Evolutionary conservation across 1,140 invertebrate species (phyloP).

Genomic region (Drosophila repletoides): DNA sequence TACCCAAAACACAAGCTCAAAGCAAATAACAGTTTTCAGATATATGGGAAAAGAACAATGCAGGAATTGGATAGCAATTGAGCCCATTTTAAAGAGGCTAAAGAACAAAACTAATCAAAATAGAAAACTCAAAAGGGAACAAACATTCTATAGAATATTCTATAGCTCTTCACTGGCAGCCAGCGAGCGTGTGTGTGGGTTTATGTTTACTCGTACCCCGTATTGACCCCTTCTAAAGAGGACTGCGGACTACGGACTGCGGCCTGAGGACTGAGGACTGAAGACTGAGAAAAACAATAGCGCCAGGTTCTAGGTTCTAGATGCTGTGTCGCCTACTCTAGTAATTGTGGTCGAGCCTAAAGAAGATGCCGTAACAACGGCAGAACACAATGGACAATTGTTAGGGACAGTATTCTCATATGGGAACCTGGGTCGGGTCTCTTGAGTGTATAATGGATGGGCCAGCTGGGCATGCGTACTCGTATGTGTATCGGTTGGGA

Average conservation of each 20-base stretch:
- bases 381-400: constrained; percentile 66
- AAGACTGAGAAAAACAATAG: constrained; percentile 48
- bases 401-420: constrained; percentile 34
- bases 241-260: too few relatives aligned
- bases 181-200: constrained; percentile 8
- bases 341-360: constrained; percentile 57
- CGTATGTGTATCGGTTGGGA: constrained; percentile 22
- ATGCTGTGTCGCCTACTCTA: constrained; percentile 6
- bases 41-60: too few relatives aligned
- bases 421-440: constrained; percentile 19
- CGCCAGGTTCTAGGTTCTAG: constrained; percentile 47
- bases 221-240: constrained; percentile 12
- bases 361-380: constrained; percentile 47
- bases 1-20: neutral
- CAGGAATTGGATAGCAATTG: constrained; percentile 46
- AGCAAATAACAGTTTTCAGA: constrained; percentile 37
- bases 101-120: constrained; percentile 39
- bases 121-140: constrained; percentile 3
- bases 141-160: constrained; percentile 16
- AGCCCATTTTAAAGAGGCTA: constrained; percentile 1
- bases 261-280: too few relatives aligned
- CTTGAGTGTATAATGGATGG: constrained; percentile 60
- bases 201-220: constrained; percentile 23
- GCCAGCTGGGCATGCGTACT: constrained; percentile 49
- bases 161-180: neutral